Percentiles rank a stretch among this genome's conserved stretches.
phyloP scores from a whole-genome alignment of 2,888 invertebrate species.

The Acutogordius australiensis region DNA sequence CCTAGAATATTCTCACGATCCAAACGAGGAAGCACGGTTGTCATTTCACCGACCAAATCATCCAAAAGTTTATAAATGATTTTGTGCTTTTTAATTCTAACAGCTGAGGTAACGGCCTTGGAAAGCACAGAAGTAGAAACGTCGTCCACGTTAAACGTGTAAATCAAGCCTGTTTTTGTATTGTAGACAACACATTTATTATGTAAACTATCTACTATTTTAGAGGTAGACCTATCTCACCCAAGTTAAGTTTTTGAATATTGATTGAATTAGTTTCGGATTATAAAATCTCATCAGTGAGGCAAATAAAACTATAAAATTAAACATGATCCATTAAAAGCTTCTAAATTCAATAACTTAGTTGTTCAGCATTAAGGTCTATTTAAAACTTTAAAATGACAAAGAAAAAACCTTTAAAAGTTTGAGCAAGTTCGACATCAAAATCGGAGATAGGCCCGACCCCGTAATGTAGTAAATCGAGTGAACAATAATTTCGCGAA shows the following conservation, averaged over 20 bases:
- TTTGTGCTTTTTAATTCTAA: constrained; percentile 42
- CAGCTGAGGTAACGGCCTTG: constrained; percentile 27
- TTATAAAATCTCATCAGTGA: constrained; percentile 49
- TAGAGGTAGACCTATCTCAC: too few relatives aligned
- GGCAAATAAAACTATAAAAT: constrained; percentile 50
- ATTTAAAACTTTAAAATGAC: background rate
- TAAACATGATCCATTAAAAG: constrained; percentile 15
- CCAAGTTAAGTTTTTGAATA: too few relatives aligned
- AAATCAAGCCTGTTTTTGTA: constrained; percentile 19
- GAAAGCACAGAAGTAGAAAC: constrained; percentile 18
- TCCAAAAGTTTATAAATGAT: constrained; percentile 76
- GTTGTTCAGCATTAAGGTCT: too few relatives aligned
- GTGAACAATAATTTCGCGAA: constrained; percentile 30
- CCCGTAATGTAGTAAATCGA: constrained; percentile 59
- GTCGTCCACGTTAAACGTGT: constrained; percentile 21
- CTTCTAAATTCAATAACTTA: too few relatives aligned
- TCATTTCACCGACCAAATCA: constrained; percentile 47
- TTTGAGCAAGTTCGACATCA: constrained; percentile 49
- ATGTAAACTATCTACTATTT: too few relatives aligned
- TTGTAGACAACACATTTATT: too few relatives aligned
- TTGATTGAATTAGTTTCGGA: too few relatives aligned
- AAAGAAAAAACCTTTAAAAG: constrained; percentile 32
- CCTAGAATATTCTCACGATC: constrained; percentile 48
- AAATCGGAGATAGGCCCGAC: constrained; percentile 54
- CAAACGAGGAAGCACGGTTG: constrained; percentile 36